Base-by-base conservation (phyloP, 1,140 invertebrate genomes). In the Dinothrombium tinctorium region DNA sequence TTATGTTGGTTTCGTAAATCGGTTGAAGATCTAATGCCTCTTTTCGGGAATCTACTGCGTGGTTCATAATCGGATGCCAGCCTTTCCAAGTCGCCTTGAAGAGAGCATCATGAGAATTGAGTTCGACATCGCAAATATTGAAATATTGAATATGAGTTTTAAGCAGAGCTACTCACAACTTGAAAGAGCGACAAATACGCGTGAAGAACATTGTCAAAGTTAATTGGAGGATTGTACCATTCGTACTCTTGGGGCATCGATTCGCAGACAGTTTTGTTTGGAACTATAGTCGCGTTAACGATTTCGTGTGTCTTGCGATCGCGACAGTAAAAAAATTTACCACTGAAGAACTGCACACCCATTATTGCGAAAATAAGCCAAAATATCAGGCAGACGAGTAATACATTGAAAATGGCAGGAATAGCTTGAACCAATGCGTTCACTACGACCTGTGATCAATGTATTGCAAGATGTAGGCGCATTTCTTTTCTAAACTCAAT, bases 201-300 rank as follows among this genome's bases (percentile, higher is more conserved):
- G 66, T 89, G 89, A 25, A 84, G 75, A 8, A 95, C 87, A 61
- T 95, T 84, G 61, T 98, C 90, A 61, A 96, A 98, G 63, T 94
- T 95, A 72, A 98, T 89, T 45, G 73, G 72, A 26, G 84, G 86
- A 63, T 94, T 94, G 59, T 76, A 73, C 90, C 90, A 98, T 19
- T 37, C 14, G 14, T 77, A 80, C n/a, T 78, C 80, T 52, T 79
- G 78, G 56, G 87, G 87, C 5, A 81, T 76, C 47, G 74, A 69
- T 43, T 71, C 66, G 53, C 82, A 89, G 21, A 76, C 76, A 53
- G 74, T 76, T 54, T 65, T 63, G 54, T 82, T 77, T 21, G 78
- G 76, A 51, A 87, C 82, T 43, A 83, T 81, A 59, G 81, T 76
- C 50, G 71, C 70, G 55, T 76, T 83, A 23, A 84, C 56, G 37